phyloP scores from a whole-genome alignment of 2,113 vertebrate genomes.

The Petaurus breviceps region DNA sequence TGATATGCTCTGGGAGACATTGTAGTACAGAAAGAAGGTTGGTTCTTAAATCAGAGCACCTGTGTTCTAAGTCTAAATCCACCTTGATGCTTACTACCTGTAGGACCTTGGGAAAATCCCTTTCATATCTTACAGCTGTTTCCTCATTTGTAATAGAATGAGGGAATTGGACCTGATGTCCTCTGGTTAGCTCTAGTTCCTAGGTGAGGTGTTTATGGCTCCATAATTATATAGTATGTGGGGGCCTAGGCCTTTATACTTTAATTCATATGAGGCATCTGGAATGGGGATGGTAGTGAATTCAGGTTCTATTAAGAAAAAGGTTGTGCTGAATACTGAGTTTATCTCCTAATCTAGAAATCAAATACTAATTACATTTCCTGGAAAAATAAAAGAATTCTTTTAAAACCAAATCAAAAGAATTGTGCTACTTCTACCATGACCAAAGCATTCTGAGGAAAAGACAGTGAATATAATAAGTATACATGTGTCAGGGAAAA shows the following conservation, averaged over 20 bases:
- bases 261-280: background rate
- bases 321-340: background rate
- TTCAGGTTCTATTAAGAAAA: background rate
- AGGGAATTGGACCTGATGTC: background rate
- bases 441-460: background rate
- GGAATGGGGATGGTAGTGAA: background rate
- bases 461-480: background rate
- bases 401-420: background rate
- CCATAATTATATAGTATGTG: background rate
- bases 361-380: background rate
- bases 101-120: too few relatives aligned
- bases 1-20: background rate
- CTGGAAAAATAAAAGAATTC: background rate
- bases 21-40: too few relatives aligned
- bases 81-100: background rate
- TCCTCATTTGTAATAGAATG: background rate
- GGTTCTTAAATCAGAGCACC: background rate
- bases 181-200: background rate
- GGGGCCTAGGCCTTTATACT: background rate
- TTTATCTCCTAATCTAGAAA: background rate
- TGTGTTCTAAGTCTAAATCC: background rate
- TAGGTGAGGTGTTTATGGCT: background rate
- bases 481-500: background rate
- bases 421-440: background rate
- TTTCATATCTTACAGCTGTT: background rate